Base-by-base conservation (phyloP, 2,113 vertebrate species). In the Bagarius yarrelli region DNA sequence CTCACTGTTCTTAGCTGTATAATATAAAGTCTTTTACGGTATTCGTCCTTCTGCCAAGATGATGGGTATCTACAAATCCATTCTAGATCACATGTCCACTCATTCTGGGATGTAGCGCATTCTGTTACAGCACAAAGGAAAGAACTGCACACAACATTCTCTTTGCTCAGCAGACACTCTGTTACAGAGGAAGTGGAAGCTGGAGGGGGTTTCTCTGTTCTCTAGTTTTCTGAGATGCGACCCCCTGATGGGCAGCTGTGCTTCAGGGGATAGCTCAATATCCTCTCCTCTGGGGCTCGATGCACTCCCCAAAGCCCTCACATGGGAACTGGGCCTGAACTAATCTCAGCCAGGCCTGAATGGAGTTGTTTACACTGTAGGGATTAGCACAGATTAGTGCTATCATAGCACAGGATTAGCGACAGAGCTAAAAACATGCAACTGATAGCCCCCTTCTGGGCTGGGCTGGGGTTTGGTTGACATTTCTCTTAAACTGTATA, bases 361-460 rank as follows among this genome's bases (percentile, higher is more conserved):
- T 93, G 87, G 88, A 73, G 85, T 77, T 97, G 95, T 98, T 96
- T 95, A 95, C 95, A 91, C 87, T 94, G 92, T 91, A 63, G 87
- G 89, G 94, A 94, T 96, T 95, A 93, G 94, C 90, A 88, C 91
- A 94, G 95, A 95, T 97, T 95, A 98, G 93, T 88, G 89, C 87
- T 90, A 91, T 94, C 90, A 90, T 85, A 89, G 93, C 90, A 90
- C 93, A 90, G 86, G 94, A 93, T 96, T 95, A 93, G 90, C 81
- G 50, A 79, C 88, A 87, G 82, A 88, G 80, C 81, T 88, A 73
- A 88, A 88, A 83, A 78, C 55, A n/a, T 32, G 53, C 78, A 71
- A 67, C 67, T 83, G 55, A 83, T 79, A 76, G 16, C 70, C 57
- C 23, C 79, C 70, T 77, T 70, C 76, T 69, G 77, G 66, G 47